Base-by-base conservation (phyloP, 2,888 invertebrate species). In the Dusona sp. region DNA sequence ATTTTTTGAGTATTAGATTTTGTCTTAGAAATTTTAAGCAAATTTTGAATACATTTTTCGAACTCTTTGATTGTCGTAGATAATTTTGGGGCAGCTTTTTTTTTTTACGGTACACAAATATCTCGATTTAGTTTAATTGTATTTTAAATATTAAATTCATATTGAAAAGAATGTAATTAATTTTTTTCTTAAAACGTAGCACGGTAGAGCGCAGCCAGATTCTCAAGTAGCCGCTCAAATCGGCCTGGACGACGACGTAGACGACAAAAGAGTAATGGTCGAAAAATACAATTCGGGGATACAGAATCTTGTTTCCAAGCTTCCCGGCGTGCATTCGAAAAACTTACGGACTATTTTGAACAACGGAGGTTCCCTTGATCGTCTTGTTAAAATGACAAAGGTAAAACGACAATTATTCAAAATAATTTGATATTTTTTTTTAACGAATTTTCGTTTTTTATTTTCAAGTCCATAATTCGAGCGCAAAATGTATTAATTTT, bases 251-350 rank as follows among this genome's bases (percentile, higher is more conserved):
- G 96, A 95, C 87, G 95, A 95, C 84, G 90, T 94, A 22, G 95
- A 96, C 88, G 93, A 95, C 54, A 93, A 94, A 72, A 94, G 94
- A 91, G 72, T 93, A 13, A 90, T 93, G 75, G 89, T 90, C 25
- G 97, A 97, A 89, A 96, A 96, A 89, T 98, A 96, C 94, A 98
- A 97, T 93, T 95, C 96, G 65, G 94, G 95, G 85, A 96, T 97
- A 36, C 96, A 97, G 94, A 98, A 98, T 94, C 97, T 98, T 91
- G 94, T 98, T n/a, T 95, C 97, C 36, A 98, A 98, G 93, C 95
- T 99, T 91, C 99, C 99, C 0, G 99, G 99, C 11, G 96, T 99
- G 7, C 97, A 97, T 87, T 96, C 98, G 0, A 98, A 98, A 94
- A 99, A 99, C 94, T 96, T 98, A 7, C 95, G 96, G 79, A 92